Evolutionary conservation across 2,888 invertebrate genomes (phyloP), one percentile per base, ranked within the genome.

Genomic region (Chalcis sispes): DNA sequence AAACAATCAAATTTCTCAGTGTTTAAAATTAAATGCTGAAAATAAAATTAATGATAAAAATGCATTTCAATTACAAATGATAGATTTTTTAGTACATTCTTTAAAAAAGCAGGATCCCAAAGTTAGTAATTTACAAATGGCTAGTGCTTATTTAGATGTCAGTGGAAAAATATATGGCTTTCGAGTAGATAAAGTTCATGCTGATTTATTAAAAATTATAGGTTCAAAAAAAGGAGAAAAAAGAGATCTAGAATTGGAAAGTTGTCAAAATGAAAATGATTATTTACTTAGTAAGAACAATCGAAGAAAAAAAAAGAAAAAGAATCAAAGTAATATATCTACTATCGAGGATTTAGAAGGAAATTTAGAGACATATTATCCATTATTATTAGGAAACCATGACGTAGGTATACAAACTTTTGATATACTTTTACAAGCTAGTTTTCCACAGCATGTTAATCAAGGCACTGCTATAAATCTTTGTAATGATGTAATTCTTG

Each of bases 131-230:
- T 90, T 95, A 64, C 93, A 95, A 91, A 93, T 95, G 18, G 97
- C 95, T 1, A 95, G 96, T 66, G 94, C 95, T 0, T 94, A 97
- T 0, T 89, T 98, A 59, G 97, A 97, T 87, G 96, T 96, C 0
- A 95, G 96, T n/a, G 93, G 96, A 0, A 95, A 95, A 86, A 96
- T 97, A 66, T 97, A 97, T 88, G 94, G 95, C 0, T 92, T 94
- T 77, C 91, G 97, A 77, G 97, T 98, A 0, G 97, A 98, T 88
- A 94, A 93, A 56, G 92, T 97, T 15, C 94, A 97, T 86, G 91
- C 93, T 59, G 95, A 96, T 85, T 94, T 95, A 1, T 89, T 95
- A 79, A 94, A 95, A 85, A 93, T 97, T 89, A 92, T 93, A 0
- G 94, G 93, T 1, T 89, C 94, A 65, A 92, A 88, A 62, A 91